phyloP scores from a whole-genome alignment of 2,888 invertebrate species.

The Macaria notata region DNA sequence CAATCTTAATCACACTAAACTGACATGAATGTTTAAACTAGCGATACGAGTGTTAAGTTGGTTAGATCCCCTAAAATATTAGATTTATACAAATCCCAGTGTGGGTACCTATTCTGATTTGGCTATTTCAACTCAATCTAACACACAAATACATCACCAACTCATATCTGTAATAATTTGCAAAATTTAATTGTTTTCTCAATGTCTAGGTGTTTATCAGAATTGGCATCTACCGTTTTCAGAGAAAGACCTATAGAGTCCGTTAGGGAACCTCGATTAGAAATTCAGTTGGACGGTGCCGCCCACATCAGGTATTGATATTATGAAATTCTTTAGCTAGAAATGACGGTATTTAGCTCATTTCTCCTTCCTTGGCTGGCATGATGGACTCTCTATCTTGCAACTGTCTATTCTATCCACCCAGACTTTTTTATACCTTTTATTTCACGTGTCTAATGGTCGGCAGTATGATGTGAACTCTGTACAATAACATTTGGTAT shows the following conservation, averaged over 20 bases:
- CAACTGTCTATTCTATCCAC: conserved; percentile 2
- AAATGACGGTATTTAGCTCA: conserved; percentile 5
- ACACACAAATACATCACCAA: neutral
- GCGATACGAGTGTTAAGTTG: too few species aligned
- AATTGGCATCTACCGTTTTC: conserved; percentile 20
- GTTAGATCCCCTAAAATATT: too few species aligned
- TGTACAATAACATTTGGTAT: too few species aligned
- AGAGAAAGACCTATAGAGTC: conserved; percentile 16
- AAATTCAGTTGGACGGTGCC: conserved; percentile 1
- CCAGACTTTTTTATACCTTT: neutral
- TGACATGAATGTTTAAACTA: too few species aligned
- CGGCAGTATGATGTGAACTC: neutral
- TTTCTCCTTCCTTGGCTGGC: conserved; percentile 13
- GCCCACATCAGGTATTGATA: conserved; percentile 10
- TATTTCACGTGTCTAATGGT: conserved; percentile 1
- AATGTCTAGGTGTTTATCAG: conserved; percentile 7
- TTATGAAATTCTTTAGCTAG: conserved; percentile 8
- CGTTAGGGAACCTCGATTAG: conserved; percentile 14
- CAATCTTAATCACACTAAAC: too few species aligned
- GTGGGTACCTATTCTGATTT: conserved; percentile 16
- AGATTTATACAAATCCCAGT: conserved; percentile 1
- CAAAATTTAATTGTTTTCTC: neutral
- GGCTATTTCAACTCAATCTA: neutral
- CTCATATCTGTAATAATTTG: too few species aligned
- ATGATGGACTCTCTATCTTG: conserved; percentile 4